Evolutionary conservation across 2,888 invertebrate genomes (phyloP).

Genomic region (Andrena bucephala): DNA sequence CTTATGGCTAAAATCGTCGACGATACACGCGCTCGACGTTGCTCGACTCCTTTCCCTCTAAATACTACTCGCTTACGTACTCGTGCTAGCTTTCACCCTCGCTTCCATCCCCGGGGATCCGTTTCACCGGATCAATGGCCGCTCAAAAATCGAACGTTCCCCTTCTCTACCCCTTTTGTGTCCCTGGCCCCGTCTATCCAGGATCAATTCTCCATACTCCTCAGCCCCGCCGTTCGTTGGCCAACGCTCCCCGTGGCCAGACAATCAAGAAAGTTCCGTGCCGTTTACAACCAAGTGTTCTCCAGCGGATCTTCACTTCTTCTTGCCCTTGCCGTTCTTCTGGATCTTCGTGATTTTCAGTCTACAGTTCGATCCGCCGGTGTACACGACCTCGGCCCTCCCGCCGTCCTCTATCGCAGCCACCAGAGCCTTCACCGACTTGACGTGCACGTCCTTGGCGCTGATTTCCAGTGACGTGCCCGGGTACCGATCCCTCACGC

Average conservation of each 20-base stretch:
- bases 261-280: constrained; percentile 17
- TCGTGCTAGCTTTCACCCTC: not conserved
- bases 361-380: constrained; percentile 81
- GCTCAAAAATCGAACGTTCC: not conserved
- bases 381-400: constrained; percentile 81
- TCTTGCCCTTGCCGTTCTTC: constrained; percentile 76
- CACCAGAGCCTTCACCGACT: constrained; percentile 82
- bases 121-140: constrained; percentile 57
- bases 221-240: not conserved
- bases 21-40: constrained; percentile 21
- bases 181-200: not conserved
- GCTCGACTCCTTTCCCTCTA: constrained; percentile 27
- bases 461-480: constrained; percentile 82
- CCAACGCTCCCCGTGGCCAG: constrained; percentile 17
- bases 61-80: constrained; percentile 49
- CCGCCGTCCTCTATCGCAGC: constrained; percentile 82
- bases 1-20: constrained; percentile 55
- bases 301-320: constrained; percentile 67
- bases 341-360: constrained; percentile 79
- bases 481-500: constrained; percentile 82
- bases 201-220: not conserved
- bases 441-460: constrained; percentile 82
- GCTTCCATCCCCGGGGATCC: constrained; percentile 27
- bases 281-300: constrained; percentile 30
- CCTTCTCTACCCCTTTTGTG: not conserved